Evolutionary conservation across 1,140 invertebrate species (phyloP), one percentile per base, ranked within the genome.

Genomic region (Hycleus cichorii): DNA sequence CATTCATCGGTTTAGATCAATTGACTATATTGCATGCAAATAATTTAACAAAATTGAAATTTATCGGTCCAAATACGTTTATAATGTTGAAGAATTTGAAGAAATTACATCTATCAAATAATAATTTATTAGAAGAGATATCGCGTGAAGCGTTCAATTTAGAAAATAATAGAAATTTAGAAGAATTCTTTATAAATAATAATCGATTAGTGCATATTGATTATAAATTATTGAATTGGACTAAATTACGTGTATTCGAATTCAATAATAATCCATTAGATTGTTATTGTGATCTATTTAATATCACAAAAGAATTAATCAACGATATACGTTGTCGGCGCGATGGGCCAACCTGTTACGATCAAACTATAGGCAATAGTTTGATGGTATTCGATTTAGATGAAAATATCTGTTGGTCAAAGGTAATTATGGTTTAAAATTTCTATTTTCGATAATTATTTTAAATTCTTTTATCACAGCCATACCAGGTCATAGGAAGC

Each of bases 221-320:
- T 25, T 61, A 46, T 24, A 48, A 62, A 9, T 51, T 72, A 11
- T 48, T 69, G 4, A 59, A 59, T 18, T 74, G 69, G 71, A 54
- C 63, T 3, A 60, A 57, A 38, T 53, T 70, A 44, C 53, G 49
- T 7, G 51, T 63, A 1, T 57, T 85, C 24, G 75, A 77, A 56
- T 75, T 83, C 61, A 72, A 72, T 7, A 75, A 76, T 3, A 85
- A 85, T 74, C 76, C 75, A 46, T 81, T 83, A 75, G 69, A 78
- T 39, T 85, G 83, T 64, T 78, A 79, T 62, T 85, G 83, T 66
- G 75, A 78, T 54, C 52, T 74, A 10, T 71, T 69, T 49, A 67
- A 72, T 47, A 71, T 73, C 12, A 54, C 60, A 0, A 43, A 26
- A 47, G 53, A 56, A 2, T 53, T 74, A 39, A 48, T 42, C 9